These are phyloP conservation scores for Drosophila pegasa DNA, from an alignment of 2,888 invertebrate species.

Conservation along the genomic window DNA sequence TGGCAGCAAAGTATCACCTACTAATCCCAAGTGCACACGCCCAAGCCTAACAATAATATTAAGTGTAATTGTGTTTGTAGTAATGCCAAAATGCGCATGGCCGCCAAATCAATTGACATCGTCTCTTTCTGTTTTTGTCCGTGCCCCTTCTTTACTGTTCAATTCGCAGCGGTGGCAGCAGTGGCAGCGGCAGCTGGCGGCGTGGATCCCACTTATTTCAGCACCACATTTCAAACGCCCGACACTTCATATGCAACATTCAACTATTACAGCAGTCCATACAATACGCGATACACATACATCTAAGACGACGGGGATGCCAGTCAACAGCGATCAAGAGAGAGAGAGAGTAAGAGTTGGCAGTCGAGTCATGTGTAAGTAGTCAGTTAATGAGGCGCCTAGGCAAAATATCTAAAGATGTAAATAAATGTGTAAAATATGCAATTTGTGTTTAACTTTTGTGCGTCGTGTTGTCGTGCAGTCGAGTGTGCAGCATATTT, in stretches of 20 bases:
- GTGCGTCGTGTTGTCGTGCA: conserved; percentile 26
- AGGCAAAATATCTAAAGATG: conserved; percentile 65
- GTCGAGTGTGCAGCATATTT: conserved; percentile 37
- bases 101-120: conserved; percentile 38
- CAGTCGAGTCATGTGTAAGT: conserved; percentile 67
- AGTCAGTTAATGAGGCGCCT: conserved; percentile 67
- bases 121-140: neutral
- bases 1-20: conserved; percentile 52
- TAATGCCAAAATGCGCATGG: conserved; percentile 40
- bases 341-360: conserved; percentile 11
- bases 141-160: conserved; percentile 17
- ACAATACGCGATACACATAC: conserved; percentile 73
- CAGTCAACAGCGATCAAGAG: conserved; percentile 12
- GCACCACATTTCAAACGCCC: conserved; percentile 70
- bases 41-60: conserved; percentile 48
- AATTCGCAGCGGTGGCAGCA: conserved; percentile 55
- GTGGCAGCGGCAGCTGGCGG: conserved; percentile 59
- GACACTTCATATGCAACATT: conserved; percentile 78
- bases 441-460: conserved; percentile 60
- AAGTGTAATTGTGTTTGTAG: conserved; percentile 26
- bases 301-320: conserved; percentile 53
- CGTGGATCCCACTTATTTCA: conserved; percentile 66
- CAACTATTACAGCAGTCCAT: conserved; percentile 81
- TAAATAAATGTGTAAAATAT: conserved; percentile 74
- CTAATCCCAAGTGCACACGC: conserved; percentile 64